Base-by-base conservation (phyloP, 1,140 invertebrate genomes). In the Riptortus pedestris region DNA sequence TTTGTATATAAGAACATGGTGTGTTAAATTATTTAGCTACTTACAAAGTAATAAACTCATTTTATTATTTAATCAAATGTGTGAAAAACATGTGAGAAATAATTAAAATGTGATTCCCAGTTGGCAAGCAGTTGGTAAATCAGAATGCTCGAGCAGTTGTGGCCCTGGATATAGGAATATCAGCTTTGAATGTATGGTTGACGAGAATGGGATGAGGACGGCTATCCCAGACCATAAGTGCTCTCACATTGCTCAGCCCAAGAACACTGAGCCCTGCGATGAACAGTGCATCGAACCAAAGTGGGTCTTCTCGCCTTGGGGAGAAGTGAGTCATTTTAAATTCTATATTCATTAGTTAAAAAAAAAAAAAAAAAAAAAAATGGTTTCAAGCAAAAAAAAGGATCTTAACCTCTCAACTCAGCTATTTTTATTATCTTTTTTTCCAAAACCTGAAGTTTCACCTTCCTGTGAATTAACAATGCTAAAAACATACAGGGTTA, bases 231-330 rank as follows among this genome's bases (percentile, higher is more conserved):
- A 80, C 3, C 70, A 74, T 22, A 72, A 74, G 27, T 89, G 87
- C 70, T 70, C 73, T 1, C 76, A 80, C 65, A 68, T 83, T 18
- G 70, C 76, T 1, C 77, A 78, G 63, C 83, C 82, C 1, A 68
- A 75, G 0, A 73, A 78, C 14, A 70, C 72, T 24, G 80, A 85
- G 66, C 67, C 77, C 0, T 91, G 89, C 71, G 71, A 75, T 0
- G 85, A 83, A 18, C 74, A 80, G 0, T 92, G 89, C 71, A 76
- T 82, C 22, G 73, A 75, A 27, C 80, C 80, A 2, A 76, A 77
- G 24, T 92, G 89, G 89, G 74, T 77, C 9, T 91, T 87, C 69
- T 78, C 79, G 0, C 76, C 81, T 11, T 92, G 89, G 89, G 83
- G 83, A 4, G 67, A 79, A 24, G 80, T 73, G 64, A 64, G 79